phyloP scores from a whole-genome alignment of 2,888 invertebrate genomes.

The Hermaeophaga mercurialis region DNA sequence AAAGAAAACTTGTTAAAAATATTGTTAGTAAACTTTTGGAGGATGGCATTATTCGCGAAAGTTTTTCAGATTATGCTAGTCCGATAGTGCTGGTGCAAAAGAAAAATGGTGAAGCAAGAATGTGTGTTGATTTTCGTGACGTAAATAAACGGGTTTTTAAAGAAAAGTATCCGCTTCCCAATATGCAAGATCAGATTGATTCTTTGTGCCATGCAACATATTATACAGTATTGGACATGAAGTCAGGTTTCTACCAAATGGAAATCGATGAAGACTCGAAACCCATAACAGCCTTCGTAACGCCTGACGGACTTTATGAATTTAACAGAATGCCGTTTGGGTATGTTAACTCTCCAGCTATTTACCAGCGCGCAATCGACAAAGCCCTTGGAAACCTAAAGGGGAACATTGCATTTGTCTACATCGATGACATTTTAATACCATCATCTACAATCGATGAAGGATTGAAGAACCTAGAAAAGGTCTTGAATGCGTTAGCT shows the following conservation, averaged over 20 bases:
- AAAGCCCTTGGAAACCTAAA: slow-evolving; percentile 30
- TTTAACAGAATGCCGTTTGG: slow-evolving; percentile 46
- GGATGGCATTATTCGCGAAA: slow-evolving; percentile 34
- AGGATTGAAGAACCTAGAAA: slow-evolving; percentile 34
- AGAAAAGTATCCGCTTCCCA: slow-evolving; percentile 25
- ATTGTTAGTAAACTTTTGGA: slow-evolving; percentile 31
- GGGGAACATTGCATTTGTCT: slow-evolving; percentile 17
- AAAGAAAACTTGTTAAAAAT: slow-evolving; percentile 25
- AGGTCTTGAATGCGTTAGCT: slow-evolving; percentile 35
- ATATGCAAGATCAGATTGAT: slow-evolving; percentile 26
- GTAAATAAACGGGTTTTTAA: slow-evolving; percentile 33
- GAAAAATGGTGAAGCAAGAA: slow-evolving; percentile 29
- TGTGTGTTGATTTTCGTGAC: slow-evolving; percentile 36
- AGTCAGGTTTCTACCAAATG: slow-evolving; percentile 12
- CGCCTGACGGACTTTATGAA: slow-evolving; percentile 49
- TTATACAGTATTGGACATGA: slow-evolving; percentile 38
- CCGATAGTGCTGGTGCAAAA: slow-evolving; percentile 36
- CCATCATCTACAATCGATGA: slow-evolving; percentile 25
- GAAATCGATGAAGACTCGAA: slow-evolving; percentile 31
- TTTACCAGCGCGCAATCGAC: slow-evolving; percentile 33
- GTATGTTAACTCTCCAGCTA: slow-evolving; percentile 35
- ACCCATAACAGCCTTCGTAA: slow-evolving; percentile 46
- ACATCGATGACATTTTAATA: slow-evolving; percentile 31
- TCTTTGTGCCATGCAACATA: slow-evolving; percentile 17
- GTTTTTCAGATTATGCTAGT: slow-evolving; percentile 35